Evolutionary conservation across 2,888 invertebrate species (phyloP).

Genomic region (Chirona hameri): DNA sequence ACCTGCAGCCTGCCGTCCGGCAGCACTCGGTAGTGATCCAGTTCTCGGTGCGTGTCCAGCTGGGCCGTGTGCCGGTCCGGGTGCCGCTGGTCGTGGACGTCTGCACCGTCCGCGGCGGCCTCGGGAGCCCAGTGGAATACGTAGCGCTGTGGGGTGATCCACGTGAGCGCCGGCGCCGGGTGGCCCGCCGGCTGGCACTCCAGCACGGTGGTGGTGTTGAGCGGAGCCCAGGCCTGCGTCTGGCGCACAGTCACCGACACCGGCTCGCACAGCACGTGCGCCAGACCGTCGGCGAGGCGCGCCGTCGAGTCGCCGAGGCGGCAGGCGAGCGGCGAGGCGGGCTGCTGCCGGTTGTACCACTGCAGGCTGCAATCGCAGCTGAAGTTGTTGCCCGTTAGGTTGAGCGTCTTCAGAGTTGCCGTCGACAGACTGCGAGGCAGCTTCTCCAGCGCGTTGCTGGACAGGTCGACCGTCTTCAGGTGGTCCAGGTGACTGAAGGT

Average conservation of each 20-base stretch:
- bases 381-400: conserved; percentile 36
- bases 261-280: conserved; percentile 33
- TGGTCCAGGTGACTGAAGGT: not conserved
- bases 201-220: conserved; percentile 36
- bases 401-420: conserved; percentile 32
- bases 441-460: not conserved
- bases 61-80: conserved; percentile 25
- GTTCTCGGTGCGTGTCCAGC: not conserved
- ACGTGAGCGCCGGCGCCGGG: conserved; percentile 37
- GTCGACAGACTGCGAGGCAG: conserved; percentile 34
- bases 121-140: conserved; percentile 35
- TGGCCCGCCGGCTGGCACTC: conserved; percentile 38
- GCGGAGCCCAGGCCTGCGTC: conserved; percentile 33
- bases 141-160: conserved; percentile 36
- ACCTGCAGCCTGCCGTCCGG: conserved; percentile 77
- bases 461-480: not conserved
- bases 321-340: conserved; percentile 34
- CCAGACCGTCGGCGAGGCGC: conserved; percentile 33
- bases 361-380: conserved; percentile 31
- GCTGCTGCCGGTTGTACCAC: not conserved
- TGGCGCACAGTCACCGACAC: conserved; percentile 33
- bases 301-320: conserved; percentile 31
- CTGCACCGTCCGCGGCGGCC: conserved; percentile 25
- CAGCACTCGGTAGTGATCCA: conserved; percentile 58
- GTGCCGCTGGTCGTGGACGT: not conserved